These are phyloP conservation scores for Cyprinodon variegatus DNA, from an alignment of 2,113 vertebrate genomes.

Conservation along the genomic window DNA sequence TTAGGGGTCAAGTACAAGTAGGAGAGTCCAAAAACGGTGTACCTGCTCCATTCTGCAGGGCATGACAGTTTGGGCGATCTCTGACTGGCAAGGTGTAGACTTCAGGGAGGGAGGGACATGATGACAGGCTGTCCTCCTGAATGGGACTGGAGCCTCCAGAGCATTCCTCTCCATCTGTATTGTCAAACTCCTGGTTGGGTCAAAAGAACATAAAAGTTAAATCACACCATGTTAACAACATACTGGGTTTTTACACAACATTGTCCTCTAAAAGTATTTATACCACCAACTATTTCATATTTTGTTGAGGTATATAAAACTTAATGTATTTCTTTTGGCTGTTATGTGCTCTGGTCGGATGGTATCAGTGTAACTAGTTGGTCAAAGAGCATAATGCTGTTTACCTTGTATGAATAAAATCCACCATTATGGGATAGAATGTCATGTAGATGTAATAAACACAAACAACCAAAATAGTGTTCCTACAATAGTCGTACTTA, in stretches of 20 bases:
- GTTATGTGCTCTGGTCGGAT: background rate
- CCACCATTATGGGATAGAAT: background rate
- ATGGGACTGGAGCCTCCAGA: slow-evolving; percentile 89
- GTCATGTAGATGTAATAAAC: background rate
- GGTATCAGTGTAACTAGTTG: background rate
- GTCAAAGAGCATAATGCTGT: background rate
- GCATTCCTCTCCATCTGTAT: slow-evolving; percentile 90
- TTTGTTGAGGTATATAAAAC: background rate
- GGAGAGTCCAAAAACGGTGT: slow-evolving; percentile 3
- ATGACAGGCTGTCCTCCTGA: slow-evolving; percentile 91
- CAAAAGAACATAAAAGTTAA: slow-evolving; percentile 6
- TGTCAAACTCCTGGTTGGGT: slow-evolving; percentile 88
- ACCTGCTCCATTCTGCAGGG: slow-evolving; percentile 76
- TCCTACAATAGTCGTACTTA: background rate
- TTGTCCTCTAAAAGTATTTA: background rate
- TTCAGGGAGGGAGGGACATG: slow-evolving; percentile 89
- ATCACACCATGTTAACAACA: slow-evolving; percentile 5
- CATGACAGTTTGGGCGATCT: slow-evolving; percentile 69
- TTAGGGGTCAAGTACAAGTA: background rate
- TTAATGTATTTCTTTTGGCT: background rate
- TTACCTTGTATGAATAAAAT: background rate
- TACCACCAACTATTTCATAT: background rate
- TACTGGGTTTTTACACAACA: background rate
- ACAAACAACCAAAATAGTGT: background rate
- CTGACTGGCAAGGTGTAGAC: slow-evolving; percentile 91